Conservation (phyloP, 2,888 invertebrate genomes). For the Cheilosia variabilis region DNA sequence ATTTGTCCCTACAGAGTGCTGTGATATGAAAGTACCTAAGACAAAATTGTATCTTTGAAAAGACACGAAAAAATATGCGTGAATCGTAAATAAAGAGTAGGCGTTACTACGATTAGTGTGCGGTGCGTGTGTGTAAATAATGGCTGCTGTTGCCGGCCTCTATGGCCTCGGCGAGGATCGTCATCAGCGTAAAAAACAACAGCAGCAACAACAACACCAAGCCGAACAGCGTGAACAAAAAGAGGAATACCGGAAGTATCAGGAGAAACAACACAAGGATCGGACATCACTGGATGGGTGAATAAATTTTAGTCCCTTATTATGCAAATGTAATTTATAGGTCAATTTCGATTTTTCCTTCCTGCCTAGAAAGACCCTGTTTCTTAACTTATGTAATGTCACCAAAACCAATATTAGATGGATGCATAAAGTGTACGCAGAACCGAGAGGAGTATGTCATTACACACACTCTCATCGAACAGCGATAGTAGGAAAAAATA, state of each 20-base stretch:
- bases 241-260: conserved; percentile 79
- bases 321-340: background rate
- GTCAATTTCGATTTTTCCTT: background rate
- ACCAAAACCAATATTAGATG: conserved; percentile 47
- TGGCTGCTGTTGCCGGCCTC: conserved; percentile 92
- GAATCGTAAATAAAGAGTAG: conserved; percentile 13
- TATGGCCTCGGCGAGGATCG: conserved; percentile 92
- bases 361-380: too few species aligned
- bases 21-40: conserved; percentile 38
- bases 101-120: background rate
- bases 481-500: conserved; percentile 21
- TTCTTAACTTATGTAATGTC: conserved; percentile 53
- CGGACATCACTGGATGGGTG: conserved; percentile 82
- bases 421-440: conserved; percentile 75
- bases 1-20: conserved; percentile 32
- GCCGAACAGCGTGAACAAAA: conserved; percentile 86
- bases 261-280: conserved; percentile 81
- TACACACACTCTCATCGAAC: conserved; percentile 41
- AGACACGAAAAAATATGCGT: conserved; percentile 34
- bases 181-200: conserved; percentile 83
- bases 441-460: conserved; percentile 63
- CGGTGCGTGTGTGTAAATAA: conserved; percentile 79
- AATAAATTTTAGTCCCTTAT: conserved; percentile 26
- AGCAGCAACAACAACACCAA: conserved; percentile 85
- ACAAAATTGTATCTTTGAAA: conserved; percentile 15